Evolutionary conservation across 2,888 invertebrate genomes (phyloP).

Genomic region (Hanleya hanleyi): DNA sequence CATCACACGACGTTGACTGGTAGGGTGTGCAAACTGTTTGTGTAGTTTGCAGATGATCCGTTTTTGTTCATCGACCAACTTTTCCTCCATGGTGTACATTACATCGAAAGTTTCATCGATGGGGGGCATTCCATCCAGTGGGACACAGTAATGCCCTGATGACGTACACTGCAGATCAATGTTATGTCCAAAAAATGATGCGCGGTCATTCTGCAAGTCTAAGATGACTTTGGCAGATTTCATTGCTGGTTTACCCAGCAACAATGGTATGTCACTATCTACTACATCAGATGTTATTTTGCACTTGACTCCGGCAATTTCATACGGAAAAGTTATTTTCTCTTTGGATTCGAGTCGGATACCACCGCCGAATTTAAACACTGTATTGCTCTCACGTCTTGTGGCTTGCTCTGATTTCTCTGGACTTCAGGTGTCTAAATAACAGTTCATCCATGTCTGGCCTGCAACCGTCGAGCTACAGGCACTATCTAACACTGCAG

Average conservation of each 20-base stretch:
- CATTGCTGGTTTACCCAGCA: constrained; percentile 24
- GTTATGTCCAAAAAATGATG: neutral
- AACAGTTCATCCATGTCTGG: constrained; percentile 6
- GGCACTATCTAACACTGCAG: constrained; percentile 11
- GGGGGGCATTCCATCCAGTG: neutral
- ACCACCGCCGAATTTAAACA: constrained; percentile 14
- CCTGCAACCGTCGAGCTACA: constrained; percentile 12
- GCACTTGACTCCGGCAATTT: constrained; percentile 12
- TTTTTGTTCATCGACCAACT: too few relatives aligned
- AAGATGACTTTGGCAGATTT: constrained; percentile 34
- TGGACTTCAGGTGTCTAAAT: neutral
- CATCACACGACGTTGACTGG: neutral
- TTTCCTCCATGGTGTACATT: neutral
- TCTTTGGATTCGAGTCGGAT: neutral
- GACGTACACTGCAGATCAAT: neutral
- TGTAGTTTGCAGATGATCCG: neutral
- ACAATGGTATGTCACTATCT: constrained; percentile 6
- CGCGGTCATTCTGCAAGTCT: constrained; percentile 37
- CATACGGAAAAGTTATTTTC: constrained; percentile 6
- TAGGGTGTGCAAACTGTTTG: neutral
- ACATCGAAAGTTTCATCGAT: neutral
- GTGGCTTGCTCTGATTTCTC: neutral
- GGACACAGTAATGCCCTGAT: constrained; percentile 2
- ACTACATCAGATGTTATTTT: constrained; percentile 6
- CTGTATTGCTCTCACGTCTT: neutral